phyloP scores from a whole-genome alignment of 2,797 vertebrate genomes.

The Sebastes hubbsi region DNA sequence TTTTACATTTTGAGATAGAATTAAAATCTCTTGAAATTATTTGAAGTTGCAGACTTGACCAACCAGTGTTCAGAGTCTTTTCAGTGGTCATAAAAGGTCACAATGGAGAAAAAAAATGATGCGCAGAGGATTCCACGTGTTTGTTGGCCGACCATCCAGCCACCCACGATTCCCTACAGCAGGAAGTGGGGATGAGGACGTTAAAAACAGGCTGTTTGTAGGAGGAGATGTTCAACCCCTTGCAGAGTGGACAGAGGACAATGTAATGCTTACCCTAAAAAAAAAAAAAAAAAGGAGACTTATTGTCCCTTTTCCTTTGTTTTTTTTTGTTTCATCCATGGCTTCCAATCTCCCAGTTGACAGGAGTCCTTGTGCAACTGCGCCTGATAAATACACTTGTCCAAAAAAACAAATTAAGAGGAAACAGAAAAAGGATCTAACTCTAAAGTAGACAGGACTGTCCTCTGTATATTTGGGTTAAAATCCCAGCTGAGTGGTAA shows the following conservation, averaged over 20 bases:
- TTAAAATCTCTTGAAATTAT: conserved; percentile 38
- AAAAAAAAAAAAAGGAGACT: not conserved
- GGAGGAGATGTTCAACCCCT: conserved; percentile 3
- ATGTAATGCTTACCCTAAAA: conserved; percentile 28
- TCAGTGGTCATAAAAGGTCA: conserved; percentile 63
- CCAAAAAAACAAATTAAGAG: conserved; percentile 40
- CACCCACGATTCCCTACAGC: conserved; percentile 6
- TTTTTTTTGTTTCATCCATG: conserved; percentile 36
- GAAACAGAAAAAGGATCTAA: conserved; percentile 23
- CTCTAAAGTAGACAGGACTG: conserved; percentile 37
- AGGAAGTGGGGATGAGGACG: conserved; percentile 9
- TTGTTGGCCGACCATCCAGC: conserved; percentile 12
- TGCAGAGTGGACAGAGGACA: conserved; percentile 24
- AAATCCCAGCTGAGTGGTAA: conserved; percentile 63
- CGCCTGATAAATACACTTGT: conserved; percentile 54
- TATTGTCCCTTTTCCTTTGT: conserved; percentile 19
- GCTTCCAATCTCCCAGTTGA: conserved; percentile 53
- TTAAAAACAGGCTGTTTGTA: conserved; percentile 38
- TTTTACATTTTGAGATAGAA: conserved; percentile 41
- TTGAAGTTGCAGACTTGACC: conserved; percentile 37
- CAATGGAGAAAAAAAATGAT: conserved; percentile 11
- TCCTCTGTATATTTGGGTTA: conserved; percentile 53
- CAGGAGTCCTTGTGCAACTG: conserved; percentile 63
- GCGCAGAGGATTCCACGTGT: conserved; percentile 2
- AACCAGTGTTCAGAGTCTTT: conserved; percentile 33